Conservation (phyloP, 2,797 vertebrate species). For the Rhynchotus rufescens region DNA sequence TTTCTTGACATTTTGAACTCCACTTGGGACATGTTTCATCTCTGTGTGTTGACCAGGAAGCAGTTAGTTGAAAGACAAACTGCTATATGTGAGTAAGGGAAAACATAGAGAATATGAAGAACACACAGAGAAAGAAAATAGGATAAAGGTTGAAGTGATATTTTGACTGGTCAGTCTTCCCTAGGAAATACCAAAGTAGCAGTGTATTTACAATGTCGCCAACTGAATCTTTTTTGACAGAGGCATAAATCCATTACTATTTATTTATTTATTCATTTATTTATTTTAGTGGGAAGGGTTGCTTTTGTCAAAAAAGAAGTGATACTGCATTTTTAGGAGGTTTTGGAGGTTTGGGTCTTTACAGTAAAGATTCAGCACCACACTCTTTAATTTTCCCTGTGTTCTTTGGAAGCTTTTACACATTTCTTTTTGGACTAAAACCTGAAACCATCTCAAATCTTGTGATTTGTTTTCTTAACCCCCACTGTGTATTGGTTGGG, state of each 20-base stretch:
- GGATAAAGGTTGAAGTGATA: background rate
- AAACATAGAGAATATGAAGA: background rate
- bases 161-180: constrained; percentile 7
- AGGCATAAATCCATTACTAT: background rate
- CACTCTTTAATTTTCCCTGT: background rate
- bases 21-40: background rate
- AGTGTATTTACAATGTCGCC: background rate
- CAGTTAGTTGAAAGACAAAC: background rate
- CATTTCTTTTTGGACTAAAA: background rate
- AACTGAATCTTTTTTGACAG: background rate
- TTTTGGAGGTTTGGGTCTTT: background rate
- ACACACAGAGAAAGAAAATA: background rate
- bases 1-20: constrained; percentile 22
- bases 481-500: background rate
- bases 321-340: background rate
- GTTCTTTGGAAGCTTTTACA: background rate
- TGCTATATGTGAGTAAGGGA: background rate
- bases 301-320: background rate
- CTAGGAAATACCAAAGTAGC: constrained; percentile 39
- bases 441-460: background rate
- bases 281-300: background rate
- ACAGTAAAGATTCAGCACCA: background rate
- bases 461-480: constrained; percentile 2
- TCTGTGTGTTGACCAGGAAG: background rate
- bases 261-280: background rate